phyloP scores from a whole-genome alignment of 2,113 vertebrate species.

The Lepus europaeus region DNA sequence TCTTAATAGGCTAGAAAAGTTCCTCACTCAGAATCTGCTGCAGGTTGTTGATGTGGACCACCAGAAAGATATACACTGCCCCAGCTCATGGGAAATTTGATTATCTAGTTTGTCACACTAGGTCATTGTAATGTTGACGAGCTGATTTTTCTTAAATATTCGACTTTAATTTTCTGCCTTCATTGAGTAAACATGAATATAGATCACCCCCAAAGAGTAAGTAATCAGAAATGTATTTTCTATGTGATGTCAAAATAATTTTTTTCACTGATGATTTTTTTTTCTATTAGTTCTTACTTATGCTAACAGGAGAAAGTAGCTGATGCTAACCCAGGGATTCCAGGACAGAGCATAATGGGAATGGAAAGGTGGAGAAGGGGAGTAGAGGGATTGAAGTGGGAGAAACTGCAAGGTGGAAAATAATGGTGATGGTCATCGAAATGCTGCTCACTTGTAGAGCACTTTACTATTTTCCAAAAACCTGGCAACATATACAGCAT shows the following conservation, averaged over 20 bases:
- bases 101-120: background rate
- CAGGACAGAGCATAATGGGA: background rate
- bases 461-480: background rate
- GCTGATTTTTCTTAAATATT: background rate
- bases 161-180: background rate
- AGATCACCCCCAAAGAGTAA: background rate
- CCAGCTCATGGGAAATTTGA: background rate
- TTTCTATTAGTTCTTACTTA: background rate
- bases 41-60: background rate
- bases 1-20: background rate
- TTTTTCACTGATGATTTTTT: background rate
- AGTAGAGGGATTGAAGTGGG: background rate
- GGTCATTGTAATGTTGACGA: slow-evolving; percentile 12
- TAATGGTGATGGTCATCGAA: background rate
- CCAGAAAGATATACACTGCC: background rate
- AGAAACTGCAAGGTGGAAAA: background rate
- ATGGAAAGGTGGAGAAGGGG: background rate
- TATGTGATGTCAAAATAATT: background rate
- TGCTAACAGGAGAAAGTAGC: background rate
- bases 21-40: background rate
- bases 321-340: background rate
- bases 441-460: background rate
- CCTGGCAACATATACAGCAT: background rate
- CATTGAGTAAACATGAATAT: background rate
- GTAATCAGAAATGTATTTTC: background rate